phyloP scores from a whole-genome alignment of 2,113 vertebrate genomes.

The Puma concolor region DNA sequence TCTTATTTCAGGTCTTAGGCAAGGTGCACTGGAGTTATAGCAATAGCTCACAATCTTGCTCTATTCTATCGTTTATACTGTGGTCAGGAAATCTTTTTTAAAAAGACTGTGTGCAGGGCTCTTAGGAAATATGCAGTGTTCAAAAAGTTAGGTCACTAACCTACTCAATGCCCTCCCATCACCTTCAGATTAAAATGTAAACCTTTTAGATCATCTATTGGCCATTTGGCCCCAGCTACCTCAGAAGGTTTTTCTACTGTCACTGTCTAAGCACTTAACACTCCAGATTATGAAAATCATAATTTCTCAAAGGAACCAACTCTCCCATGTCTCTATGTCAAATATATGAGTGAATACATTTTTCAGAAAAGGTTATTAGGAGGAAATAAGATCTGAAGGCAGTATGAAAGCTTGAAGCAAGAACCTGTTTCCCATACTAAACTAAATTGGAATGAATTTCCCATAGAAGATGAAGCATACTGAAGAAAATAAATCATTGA shows the following conservation, averaged over 20 bases:
- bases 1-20: neutral
- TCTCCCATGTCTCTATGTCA: neutral
- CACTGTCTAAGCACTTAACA: neutral
- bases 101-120: neutral
- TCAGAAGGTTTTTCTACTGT: neutral
- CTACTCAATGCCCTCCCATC: neutral
- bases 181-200: neutral
- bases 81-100: neutral
- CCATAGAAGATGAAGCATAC: neutral
- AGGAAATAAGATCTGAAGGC: neutral
- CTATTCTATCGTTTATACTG: neutral
- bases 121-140: neutral
- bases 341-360: neutral
- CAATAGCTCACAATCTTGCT: neutral
- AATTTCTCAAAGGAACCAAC: neutral
- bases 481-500: constrained; percentile 19
- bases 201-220: neutral
- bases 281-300: neutral
- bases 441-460: neutral
- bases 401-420: neutral
- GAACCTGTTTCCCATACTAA: neutral
- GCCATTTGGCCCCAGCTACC: neutral
- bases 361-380: neutral
- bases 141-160: neutral
- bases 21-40: rapidly evolving